Percentiles rank a stretch among this genome's conserved stretches.
phyloP scores from a whole-genome alignment of 2,888 invertebrate species.

The Parochlus steinenii region DNA sequence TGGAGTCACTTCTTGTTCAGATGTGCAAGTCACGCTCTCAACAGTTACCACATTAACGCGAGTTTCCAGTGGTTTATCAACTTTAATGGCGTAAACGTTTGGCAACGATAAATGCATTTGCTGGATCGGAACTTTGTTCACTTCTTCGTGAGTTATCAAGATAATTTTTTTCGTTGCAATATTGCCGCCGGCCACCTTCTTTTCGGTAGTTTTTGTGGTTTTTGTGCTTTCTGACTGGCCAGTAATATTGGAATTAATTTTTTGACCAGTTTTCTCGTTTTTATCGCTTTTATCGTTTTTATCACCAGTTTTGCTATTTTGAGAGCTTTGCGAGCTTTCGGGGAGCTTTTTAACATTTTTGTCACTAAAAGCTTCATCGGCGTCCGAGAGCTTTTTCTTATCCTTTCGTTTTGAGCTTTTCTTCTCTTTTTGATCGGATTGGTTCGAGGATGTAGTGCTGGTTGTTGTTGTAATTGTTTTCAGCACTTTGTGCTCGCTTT shows the following conservation, averaged over 20 bases:
- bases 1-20: constrained; percentile 5
- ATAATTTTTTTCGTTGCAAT: constrained; percentile 34
- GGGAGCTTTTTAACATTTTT: constrained; percentile 1
- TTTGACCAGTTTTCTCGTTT: background rate
- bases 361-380: too few relatives aligned
- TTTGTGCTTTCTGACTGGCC: background rate
- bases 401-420: background rate
- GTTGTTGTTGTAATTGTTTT: background rate
- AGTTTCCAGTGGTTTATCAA: constrained; percentile 7
- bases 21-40: constrained; percentile 2
- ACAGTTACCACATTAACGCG: constrained; percentile 7
- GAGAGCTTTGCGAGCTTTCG: constrained; percentile 3
- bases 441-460: background rate
- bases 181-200: background rate
- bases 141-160: constrained; percentile 56
- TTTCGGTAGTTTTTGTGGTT: background rate
- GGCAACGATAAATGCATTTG: constrained; percentile 10
- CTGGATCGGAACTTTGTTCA: constrained; percentile 18
- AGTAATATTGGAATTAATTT: too few relatives aligned
- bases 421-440: background rate
- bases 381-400: constrained; percentile 10
- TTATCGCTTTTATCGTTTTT: constrained; percentile 1
- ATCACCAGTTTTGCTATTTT: constrained; percentile 1
- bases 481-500: background rate
- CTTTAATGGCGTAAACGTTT: constrained; percentile 10